Evolutionary conservation across 2,888 invertebrate genomes (phyloP).

Genomic region (Orgyia antiqua): DNA sequence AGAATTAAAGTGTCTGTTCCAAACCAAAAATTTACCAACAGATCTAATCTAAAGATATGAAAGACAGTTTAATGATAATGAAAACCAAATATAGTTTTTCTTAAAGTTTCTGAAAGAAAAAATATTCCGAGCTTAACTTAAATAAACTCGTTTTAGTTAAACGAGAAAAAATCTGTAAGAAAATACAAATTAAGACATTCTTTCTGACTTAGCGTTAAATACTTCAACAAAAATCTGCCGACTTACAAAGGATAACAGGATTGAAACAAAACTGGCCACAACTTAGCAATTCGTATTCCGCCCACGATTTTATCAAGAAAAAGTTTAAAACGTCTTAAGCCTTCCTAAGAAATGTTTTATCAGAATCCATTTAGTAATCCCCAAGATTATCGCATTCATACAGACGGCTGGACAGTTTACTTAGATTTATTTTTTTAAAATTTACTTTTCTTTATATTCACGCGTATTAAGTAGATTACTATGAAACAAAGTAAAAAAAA

Average conservation of each 20-base stretch:
- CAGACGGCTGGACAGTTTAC: slow-evolving; percentile 12
- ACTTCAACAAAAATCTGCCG: slow-evolving; percentile 11
- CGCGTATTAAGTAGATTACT: slow-evolving; percentile 27
- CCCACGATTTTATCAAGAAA: slow-evolving; percentile 18
- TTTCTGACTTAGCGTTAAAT: slow-evolving; percentile 9
- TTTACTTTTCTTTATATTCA: slow-evolving; percentile 13
- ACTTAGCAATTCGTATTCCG: slow-evolving; percentile 19
- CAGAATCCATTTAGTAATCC: slow-evolving; percentile 31
- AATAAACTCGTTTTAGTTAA: too few species aligned
- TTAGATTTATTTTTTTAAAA: slow-evolving; percentile 25
- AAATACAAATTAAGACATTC: neutral
- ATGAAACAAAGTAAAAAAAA: slow-evolving; percentile 25
- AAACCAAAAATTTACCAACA: too few species aligned
- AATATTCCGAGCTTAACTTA: too few species aligned
- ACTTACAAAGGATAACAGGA: slow-evolving; percentile 14
- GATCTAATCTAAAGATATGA: too few species aligned
- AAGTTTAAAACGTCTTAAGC: slow-evolving; percentile 25
- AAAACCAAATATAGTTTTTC: too few species aligned
- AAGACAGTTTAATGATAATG: too few species aligned
- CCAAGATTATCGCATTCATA: slow-evolving; percentile 29
- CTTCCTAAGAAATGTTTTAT: slow-evolving; percentile 25
- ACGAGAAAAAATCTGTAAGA: too few species aligned
- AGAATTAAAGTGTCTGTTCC: too few species aligned
- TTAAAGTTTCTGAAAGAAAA: too few species aligned
- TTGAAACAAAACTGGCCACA: slow-evolving; percentile 22